Conservation (phyloP, 1,140 invertebrate genomes). For the Drosophila kanapiae region DNA sequence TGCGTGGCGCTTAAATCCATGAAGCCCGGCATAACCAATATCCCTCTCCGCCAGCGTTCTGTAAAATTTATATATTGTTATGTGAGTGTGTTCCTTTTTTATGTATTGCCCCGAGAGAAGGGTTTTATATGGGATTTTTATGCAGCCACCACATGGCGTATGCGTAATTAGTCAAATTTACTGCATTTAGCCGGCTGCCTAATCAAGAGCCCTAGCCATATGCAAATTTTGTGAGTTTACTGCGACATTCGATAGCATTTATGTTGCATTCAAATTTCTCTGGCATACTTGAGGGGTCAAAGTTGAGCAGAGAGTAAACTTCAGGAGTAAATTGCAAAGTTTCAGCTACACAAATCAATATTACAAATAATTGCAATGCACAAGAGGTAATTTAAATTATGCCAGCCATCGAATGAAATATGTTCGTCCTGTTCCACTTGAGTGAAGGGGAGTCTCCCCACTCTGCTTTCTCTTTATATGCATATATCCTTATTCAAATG, state of each 20-base stretch:
- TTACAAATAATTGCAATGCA: neutral
- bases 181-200: constrained; percentile 30
- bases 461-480: neutral
- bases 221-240: constrained; percentile 10
- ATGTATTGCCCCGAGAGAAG: neutral
- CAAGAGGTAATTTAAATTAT: constrained; percentile 46
- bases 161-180: constrained; percentile 61
- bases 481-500: constrained; percentile 52
- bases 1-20: constrained; percentile 58
- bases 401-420: constrained; percentile 38
- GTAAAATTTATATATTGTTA: constrained; percentile 49
- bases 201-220: constrained; percentile 39
- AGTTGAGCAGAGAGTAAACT: neutral
- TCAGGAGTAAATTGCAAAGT: neutral
- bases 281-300: constrained; percentile 3
- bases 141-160: constrained; percentile 52
- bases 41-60: constrained; percentile 3
- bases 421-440: constrained; percentile 49
- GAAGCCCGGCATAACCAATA: constrained; percentile 34
- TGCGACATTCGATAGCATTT: neutral
- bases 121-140: constrained; percentile 46
- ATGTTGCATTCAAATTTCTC: constrained; percentile 1
- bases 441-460: constrained; percentile 11
- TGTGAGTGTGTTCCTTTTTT: constrained; percentile 33
- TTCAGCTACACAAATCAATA: constrained; percentile 23